Conservation (phyloP, 2,888 invertebrate genomes). For the Drosophila nr. medialis region DNA sequence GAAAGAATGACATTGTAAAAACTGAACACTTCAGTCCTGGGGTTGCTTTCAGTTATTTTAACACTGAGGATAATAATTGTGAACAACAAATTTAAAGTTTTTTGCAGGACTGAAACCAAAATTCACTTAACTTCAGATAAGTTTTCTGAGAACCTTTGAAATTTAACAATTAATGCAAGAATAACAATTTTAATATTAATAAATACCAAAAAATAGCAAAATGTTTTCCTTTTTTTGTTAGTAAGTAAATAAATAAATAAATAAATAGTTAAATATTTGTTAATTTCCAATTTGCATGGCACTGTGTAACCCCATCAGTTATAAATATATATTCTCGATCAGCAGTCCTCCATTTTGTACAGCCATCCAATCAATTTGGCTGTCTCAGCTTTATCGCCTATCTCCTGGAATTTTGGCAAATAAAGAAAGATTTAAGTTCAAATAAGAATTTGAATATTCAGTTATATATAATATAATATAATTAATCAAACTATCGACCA, state of each 20-base stretch:
- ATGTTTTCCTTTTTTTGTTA: neutral
- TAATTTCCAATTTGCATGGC: neutral
- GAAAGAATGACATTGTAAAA: neutral
- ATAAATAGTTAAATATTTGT: neutral
- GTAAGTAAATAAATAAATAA: neutral
- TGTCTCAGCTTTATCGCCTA: neutral
- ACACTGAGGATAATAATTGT: neutral
- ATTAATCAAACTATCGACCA: too few relatives aligned
- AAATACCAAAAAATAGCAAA: too few relatives aligned
- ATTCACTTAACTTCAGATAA: neutral
- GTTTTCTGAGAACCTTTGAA: too few relatives aligned
- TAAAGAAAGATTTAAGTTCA: neutral
- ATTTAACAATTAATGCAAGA: too few relatives aligned
- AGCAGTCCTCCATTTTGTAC: neutral
- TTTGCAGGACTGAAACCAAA: too few relatives aligned
- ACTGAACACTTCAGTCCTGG: neutral
- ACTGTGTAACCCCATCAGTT: neutral
- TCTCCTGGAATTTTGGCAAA: too few relatives aligned
- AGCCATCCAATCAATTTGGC: neutral
- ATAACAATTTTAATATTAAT: too few relatives aligned
- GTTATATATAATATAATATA: too few relatives aligned
- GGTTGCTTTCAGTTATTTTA: neutral
- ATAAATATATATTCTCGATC: neutral
- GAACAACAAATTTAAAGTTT: neutral
- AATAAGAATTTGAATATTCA: neutral